Percentiles rank a stretch among this genome's conserved stretches.
These are phyloP conservation scores for Galerucella calmariensis DNA, from an alignment of 2,888 invertebrate species.

Conservation along the genomic window DNA sequence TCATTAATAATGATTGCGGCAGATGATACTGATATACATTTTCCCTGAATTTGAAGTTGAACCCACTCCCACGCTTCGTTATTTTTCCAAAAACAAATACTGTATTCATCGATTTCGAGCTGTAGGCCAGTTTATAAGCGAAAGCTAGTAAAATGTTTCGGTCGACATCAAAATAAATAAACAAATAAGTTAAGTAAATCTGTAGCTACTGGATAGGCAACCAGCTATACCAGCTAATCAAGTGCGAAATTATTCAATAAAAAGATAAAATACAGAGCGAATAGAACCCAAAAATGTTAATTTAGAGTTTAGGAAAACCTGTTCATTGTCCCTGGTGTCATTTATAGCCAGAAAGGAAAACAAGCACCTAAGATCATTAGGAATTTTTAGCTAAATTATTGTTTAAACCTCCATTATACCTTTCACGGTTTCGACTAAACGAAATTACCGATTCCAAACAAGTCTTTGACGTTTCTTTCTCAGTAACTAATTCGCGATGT, in stretches of 20 bases:
- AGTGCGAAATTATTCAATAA: too few relatives aligned
- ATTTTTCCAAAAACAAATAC: background rate
- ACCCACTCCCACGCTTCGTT: background rate
- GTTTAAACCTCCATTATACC: background rate
- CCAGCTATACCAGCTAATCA: background rate
- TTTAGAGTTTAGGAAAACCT: too few relatives aligned
- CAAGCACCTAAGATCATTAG: too few relatives aligned
- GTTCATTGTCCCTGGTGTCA: too few relatives aligned
- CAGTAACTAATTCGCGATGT: background rate
- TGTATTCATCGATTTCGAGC: background rate
- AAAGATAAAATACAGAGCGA: too few relatives aligned
- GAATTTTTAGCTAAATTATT: background rate
- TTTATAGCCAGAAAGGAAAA: too few relatives aligned
- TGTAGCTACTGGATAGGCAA: slow-evolving; percentile 6
- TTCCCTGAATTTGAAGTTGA: background rate
- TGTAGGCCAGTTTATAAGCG: background rate
- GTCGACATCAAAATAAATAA: background rate
- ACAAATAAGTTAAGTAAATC: background rate
- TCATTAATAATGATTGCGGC: slow-evolving; percentile 3
- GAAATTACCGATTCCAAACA: background rate
- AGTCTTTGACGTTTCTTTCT: background rate
- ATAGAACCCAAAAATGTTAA: too few relatives aligned
- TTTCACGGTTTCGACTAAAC: background rate
- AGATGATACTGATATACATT: background rate
- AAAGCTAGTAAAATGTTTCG: background rate